phyloP scores from a whole-genome alignment of 2,888 invertebrate genomes.

The Chesias legatella region DNA sequence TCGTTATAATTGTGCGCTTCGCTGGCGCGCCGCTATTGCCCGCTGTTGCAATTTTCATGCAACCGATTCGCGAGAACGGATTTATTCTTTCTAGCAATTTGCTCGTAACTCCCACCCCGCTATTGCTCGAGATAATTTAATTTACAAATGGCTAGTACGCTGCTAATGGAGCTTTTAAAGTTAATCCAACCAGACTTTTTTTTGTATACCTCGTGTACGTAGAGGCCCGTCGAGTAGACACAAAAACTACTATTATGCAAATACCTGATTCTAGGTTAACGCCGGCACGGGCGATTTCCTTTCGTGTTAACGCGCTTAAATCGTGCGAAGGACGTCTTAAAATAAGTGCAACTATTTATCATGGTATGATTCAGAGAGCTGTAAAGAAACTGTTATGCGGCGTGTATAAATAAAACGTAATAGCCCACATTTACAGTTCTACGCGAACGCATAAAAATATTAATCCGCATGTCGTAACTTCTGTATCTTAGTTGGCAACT shows the following conservation, averaged over 20 bases:
- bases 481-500: slow-evolving; percentile 47
- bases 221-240: slow-evolving; percentile 37
- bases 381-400: slow-evolving; percentile 43
- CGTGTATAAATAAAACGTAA: slow-evolving; percentile 39
- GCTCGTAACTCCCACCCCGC: slow-evolving; percentile 55
- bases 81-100: slow-evolving; percentile 73
- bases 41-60: slow-evolving; percentile 76
- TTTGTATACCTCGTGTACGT: slow-evolving; percentile 35
- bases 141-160: slow-evolving; percentile 45
- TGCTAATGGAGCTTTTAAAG: slow-evolving; percentile 53
- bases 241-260: slow-evolving; percentile 44
- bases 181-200: slow-evolving; percentile 42
- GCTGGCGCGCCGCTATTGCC: slow-evolving; percentile 68
- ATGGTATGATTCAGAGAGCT: slow-evolving; percentile 58
- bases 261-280: slow-evolving; percentile 56
- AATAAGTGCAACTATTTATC: slow-evolving; percentile 68
- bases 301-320: slow-evolving; percentile 62
- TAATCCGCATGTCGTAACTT: slow-evolving; percentile 39
- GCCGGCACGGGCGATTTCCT: slow-evolving; percentile 59
- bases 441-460: slow-evolving; percentile 41
- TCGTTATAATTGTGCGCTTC: slow-evolving; percentile 79
- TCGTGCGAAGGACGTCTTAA: slow-evolving; percentile 72
- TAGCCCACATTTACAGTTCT: slow-evolving; percentile 36
- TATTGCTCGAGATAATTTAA: slow-evolving; percentile 59
- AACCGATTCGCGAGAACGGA: slow-evolving; percentile 71